phyloP scores from a whole-genome alignment of 1,140 invertebrate species.

The Phenacoccus solenopsis region DNA sequence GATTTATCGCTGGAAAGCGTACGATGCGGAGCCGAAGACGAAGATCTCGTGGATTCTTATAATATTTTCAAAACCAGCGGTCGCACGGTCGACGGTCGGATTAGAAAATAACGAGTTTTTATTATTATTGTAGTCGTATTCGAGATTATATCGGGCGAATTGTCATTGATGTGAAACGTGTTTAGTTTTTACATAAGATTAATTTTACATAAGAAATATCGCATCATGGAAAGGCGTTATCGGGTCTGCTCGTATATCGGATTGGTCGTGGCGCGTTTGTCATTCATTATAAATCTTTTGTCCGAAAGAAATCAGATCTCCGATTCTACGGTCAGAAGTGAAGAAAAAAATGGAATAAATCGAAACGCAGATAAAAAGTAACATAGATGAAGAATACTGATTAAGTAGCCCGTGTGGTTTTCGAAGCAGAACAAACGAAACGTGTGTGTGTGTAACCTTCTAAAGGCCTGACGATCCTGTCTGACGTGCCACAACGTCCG shows the following conservation, averaged over 20 bases:
- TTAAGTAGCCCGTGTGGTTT: neutral
- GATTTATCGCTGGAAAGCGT: too few species aligned
- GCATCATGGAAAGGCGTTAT: neutral
- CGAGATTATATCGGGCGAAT: neutral
- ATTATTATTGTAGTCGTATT: neutral
- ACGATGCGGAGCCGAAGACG: too few species aligned
- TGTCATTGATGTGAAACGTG: neutral
- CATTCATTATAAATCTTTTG: constrained; percentile 3
- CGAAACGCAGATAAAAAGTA: constrained; percentile 13
- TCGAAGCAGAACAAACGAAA: neutral
- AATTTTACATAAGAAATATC: neutral
- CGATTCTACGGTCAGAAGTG: neutral
- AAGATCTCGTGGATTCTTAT: too few species aligned
- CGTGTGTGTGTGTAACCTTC: neutral
- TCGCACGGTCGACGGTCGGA: neutral
- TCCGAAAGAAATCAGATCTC: neutral
- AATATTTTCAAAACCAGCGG: too few species aligned
- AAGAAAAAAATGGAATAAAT: constrained; percentile 1
- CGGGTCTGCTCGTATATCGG: neutral
- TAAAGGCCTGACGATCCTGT: neutral
- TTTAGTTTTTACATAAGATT: constrained; percentile 3
- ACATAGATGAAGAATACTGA: neutral
- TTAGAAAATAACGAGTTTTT: neutral
- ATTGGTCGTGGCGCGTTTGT: neutral
- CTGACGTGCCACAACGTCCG: neutral